These are phyloP conservation scores for Bathynomus jamesi DNA, from an alignment of 1,140 invertebrate species.

Conservation along the genomic window DNA sequence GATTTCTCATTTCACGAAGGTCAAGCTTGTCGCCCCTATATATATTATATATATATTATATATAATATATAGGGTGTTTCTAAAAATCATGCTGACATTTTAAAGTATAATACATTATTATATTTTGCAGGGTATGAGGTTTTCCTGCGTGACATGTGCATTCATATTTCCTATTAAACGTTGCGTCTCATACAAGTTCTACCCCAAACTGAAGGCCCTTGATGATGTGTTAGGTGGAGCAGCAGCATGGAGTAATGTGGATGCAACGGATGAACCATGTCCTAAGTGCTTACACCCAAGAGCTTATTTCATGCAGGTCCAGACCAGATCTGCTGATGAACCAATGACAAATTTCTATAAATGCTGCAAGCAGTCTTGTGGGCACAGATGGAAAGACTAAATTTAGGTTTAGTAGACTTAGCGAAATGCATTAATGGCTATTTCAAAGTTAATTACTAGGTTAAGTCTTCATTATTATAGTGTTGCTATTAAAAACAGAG, in stretches of 20 bases:
- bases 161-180: conserved; percentile 48
- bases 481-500: not conserved
- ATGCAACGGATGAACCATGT: conserved; percentile 85
- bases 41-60: no score
- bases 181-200: conserved; percentile 60
- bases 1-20: no score
- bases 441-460: no score
- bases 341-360: conserved; percentile 99
- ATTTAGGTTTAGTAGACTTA: not conserved
- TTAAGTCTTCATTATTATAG: no score
- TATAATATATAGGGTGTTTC: no score
- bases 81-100: no score
- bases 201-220: conserved; percentile 67
- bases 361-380: conserved; percentile 91
- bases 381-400: conserved; percentile 89
- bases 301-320: conserved; percentile 95
- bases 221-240: conserved; percentile 88
- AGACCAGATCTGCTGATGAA: conserved; percentile 95
- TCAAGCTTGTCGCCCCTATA: no score
- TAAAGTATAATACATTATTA: not conserved
- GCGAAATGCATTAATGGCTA: not conserved
- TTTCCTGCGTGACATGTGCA: not conserved
- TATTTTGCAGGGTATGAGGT: not conserved
- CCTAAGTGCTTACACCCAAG: conserved; percentile 75
- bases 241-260: conserved; percentile 92